A percentile compares a stretch with the other conserved stretches of the same genome.
These are phyloP conservation scores for Mimas tiliae DNA, from an alignment of 2,888 invertebrate species.

Conservation along the genomic window DNA sequence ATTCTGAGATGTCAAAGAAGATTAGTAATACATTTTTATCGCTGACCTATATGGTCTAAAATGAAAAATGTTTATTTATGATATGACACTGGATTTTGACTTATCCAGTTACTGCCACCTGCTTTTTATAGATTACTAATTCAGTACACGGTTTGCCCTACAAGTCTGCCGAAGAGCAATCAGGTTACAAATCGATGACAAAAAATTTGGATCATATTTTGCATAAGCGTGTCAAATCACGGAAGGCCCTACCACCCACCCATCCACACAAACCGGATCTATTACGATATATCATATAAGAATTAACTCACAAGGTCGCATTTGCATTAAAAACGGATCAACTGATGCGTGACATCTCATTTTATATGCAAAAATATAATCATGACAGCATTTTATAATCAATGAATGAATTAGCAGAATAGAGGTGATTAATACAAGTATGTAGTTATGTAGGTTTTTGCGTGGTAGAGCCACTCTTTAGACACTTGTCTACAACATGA, in stretches of 20 bases:
- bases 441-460: no score
- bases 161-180: neutral
- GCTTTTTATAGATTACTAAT: neutral
- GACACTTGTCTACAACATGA: no score
- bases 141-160: neutral
- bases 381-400: conserved; percentile 5
- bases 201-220: conserved; percentile 12
- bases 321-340: conserved; percentile 1
- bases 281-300: conserved; percentile 3
- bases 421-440: neutral
- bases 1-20: neutral
- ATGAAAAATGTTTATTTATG: no score
- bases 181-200: neutral
- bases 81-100: neutral
- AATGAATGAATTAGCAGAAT: neutral
- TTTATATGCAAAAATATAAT: conserved; percentile 14
- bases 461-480: no score
- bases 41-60: neutral
- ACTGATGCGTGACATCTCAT: conserved; percentile 9
- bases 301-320: neutral
- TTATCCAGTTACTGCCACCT: neutral
- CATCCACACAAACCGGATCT: conserved; percentile 20
- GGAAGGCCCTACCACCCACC: conserved; percentile 21
- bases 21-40: neutral
- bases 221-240: conserved; percentile 5